Conservation (phyloP, 2,888 invertebrate genomes). For the Trachelus troglodyta region DNA sequence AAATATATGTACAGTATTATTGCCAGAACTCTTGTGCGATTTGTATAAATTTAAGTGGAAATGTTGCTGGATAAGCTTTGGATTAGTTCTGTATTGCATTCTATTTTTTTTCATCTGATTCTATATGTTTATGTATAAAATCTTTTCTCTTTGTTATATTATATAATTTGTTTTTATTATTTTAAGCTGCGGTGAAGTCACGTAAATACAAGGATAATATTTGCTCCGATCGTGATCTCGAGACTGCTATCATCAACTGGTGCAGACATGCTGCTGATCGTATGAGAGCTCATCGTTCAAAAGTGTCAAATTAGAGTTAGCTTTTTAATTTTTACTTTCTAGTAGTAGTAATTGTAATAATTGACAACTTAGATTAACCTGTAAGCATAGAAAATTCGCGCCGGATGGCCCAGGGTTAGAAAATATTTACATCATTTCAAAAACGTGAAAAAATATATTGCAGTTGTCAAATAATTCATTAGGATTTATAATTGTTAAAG, state of each 20-base stretch:
- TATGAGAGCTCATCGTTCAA: neutral
- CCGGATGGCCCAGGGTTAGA: neutral
- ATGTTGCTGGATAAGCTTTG: no score
- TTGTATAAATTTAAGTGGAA: no score
- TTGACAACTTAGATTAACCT: neutral
- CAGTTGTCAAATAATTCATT: neutral
- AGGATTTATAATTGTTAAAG: neutral
- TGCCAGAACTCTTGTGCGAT: no score
- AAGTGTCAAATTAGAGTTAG: neutral
- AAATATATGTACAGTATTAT: no score
- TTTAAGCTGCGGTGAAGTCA: neutral
- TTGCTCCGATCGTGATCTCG: neutral
- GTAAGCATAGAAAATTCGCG: neutral
- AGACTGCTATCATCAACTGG: neutral
- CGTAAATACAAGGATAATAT: neutral
- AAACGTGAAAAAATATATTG: neutral
- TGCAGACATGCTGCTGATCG: neutral
- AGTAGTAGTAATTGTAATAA: neutral
- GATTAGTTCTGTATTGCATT: no score
- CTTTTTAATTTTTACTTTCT: neutral
- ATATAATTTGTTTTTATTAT: neutral
- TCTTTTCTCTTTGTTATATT: neutral
- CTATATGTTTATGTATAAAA: no score
- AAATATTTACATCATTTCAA: neutral
- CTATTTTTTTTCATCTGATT: no score